Conservation (phyloP, 2,888 invertebrate genomes). For the Eupithecia pulchellata region DNA sequence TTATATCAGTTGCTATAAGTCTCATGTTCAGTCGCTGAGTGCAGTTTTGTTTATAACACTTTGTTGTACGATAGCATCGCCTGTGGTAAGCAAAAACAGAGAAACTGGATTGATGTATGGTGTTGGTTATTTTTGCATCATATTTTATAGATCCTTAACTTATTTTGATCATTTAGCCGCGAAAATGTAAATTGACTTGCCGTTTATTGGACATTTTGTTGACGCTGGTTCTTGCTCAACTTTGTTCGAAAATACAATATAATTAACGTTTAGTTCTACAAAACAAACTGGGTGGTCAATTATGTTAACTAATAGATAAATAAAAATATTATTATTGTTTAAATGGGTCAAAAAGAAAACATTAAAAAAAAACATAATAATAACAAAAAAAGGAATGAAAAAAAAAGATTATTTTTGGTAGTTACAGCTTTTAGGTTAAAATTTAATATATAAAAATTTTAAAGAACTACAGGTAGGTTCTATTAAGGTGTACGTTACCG, state of each 20-base stretch:
- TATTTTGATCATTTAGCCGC: constrained; percentile 31
- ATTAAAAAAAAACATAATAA: too few species aligned
- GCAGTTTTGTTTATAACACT: constrained; percentile 53
- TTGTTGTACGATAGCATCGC: constrained; percentile 63
- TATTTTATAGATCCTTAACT: constrained; percentile 39
- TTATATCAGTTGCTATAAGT: constrained; percentile 11
- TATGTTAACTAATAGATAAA: background rate
- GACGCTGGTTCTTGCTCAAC: constrained; percentile 5
- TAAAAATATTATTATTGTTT: too few species aligned
- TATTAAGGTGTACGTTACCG: background rate
- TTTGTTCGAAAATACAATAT: constrained; percentile 3
- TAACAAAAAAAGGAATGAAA: too few species aligned
- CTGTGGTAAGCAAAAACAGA: constrained; percentile 56
- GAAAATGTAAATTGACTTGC: constrained; percentile 25
- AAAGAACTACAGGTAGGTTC: background rate
- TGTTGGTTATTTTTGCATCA: constrained; percentile 41
- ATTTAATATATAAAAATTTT: background rate
- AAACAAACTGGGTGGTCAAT: background rate
- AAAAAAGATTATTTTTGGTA: too few species aligned
- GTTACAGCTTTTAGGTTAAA: background rate
- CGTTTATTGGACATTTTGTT: constrained; percentile 18
- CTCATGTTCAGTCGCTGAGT: constrained; percentile 13
- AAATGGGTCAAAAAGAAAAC: too few species aligned
- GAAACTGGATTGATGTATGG: constrained; percentile 54
- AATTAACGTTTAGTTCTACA: background rate